Percentiles rank a stretch among this genome's conserved stretches.
Conservation (phyloP, 2,888 invertebrate genomes). For the Abrostola triplasia region DNA sequence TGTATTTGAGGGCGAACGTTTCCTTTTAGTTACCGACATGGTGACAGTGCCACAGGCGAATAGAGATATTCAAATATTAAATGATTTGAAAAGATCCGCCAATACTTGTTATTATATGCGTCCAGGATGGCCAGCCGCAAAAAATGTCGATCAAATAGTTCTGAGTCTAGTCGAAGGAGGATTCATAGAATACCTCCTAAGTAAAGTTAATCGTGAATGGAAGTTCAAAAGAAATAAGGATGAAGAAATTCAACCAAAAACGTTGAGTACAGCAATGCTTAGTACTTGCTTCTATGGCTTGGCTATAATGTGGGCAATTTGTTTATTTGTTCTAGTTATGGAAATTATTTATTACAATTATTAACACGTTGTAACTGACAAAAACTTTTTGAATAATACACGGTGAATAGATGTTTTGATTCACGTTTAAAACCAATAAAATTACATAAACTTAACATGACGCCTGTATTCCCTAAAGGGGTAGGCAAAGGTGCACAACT, state of each 20-base stretch:
- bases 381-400: neutral
- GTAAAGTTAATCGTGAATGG: slow-evolving; percentile 32
- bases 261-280: slow-evolving; percentile 60
- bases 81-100: slow-evolving; percentile 54
- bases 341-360: slow-evolving; percentile 61
- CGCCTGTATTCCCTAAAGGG: too few relatives aligned
- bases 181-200: slow-evolving; percentile 52
- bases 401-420: slow-evolving; percentile 8
- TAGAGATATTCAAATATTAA: slow-evolving; percentile 62
- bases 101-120: slow-evolving; percentile 66
- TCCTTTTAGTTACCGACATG: slow-evolving; percentile 61
- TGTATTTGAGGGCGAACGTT: slow-evolving; percentile 65
- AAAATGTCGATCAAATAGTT: slow-evolving; percentile 56
- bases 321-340: slow-evolving; percentile 57
- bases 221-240: slow-evolving; percentile 14
- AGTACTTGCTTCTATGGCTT: slow-evolving; percentile 69
- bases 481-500: too few relatives aligned
- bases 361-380: neutral
- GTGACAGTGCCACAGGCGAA: slow-evolving; percentile 45
- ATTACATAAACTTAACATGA: too few relatives aligned
- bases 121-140: slow-evolving; percentile 70
- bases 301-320: slow-evolving; percentile 57
- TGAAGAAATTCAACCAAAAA: slow-evolving; percentile 18
- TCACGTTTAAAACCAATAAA: slow-evolving; percentile 13
- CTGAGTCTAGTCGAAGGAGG: slow-evolving; percentile 63